Evolutionary conservation across 2,888 invertebrate species (phyloP), one percentile per base, ranked within the genome.

Genomic region (Lasioglossum morio): DNA sequence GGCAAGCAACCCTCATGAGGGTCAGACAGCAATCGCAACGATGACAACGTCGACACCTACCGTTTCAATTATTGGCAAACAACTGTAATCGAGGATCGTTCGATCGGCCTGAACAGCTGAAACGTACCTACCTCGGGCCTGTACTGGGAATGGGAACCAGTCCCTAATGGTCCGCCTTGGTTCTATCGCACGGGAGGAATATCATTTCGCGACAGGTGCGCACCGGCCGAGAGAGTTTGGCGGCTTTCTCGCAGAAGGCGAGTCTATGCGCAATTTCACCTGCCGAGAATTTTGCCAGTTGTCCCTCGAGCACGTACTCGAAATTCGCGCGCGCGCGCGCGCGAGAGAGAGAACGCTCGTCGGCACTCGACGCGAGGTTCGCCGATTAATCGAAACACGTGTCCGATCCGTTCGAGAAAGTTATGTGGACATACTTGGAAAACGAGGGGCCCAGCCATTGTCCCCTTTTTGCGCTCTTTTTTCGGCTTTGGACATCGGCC

Each of bases 201-300:
- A 84, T 84, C 82, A 82, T 83, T 90, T 53, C 83, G 73, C 81
- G 91, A 91, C 92, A 92, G 91, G 88, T 92, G 92, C 66, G 77
- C 84, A 84, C 86, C 66, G 80, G 79, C 73, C 78, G 78, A 34
- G 69, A 85, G 73, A 78, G 53, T 82, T 83, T 75, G 74, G 72
- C 80, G 79, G 73, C 79, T 81, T 78, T 86, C 87, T 84, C 81
- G 85, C 82, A 77, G 75, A 79, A 79, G 82, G 78, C 85, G 82
- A 43, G 60, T 88, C 85, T 87, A 89, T 70, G 66, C 77, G 85
- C 76, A 89, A 90, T 89, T 91, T 87, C 88, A 91, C 85, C 88
- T 91, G 92, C 87, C 77, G 77, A 48, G 69, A 79, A 78, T 82
- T 76, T 46, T 78, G 76, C 60, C 72, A 77, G 82, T 90, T 80